These are phyloP conservation scores for Muscidifurax raptorellus DNA, from an alignment of 1,140 invertebrate genomes.

Conservation along the genomic window DNA sequence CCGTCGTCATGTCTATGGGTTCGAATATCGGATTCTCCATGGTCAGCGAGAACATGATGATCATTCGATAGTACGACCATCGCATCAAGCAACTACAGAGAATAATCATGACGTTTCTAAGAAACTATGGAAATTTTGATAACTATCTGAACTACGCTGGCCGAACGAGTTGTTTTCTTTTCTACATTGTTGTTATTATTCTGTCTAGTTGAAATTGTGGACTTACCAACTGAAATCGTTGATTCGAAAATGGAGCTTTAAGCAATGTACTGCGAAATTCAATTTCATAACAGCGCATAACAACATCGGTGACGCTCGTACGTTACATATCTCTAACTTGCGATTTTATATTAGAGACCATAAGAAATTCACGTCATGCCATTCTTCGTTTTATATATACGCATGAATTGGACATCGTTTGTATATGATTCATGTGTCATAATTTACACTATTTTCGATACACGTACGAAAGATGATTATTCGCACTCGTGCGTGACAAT, in stretches of 20 bases:
- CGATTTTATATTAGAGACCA: too few relatives aligned
- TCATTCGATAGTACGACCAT: slow-evolving; percentile 48
- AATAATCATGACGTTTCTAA: not conserved
- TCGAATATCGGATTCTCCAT: slow-evolving; percentile 54
- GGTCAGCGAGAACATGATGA: slow-evolving; percentile 56
- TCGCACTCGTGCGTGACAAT: too few relatives aligned
- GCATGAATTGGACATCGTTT: not conserved
- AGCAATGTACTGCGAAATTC: too few relatives aligned
- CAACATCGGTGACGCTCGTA: too few relatives aligned
- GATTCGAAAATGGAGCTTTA: not conserved
- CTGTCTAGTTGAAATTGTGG: not conserved
- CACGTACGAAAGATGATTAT: too few relatives aligned
- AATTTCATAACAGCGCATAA: too few relatives aligned
- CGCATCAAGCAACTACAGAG: too few relatives aligned
- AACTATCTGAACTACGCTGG: not conserved
- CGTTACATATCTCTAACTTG: too few relatives aligned
- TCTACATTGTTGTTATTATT: not conserved
- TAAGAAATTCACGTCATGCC: not conserved
- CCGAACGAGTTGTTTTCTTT: not conserved
- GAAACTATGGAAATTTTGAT: not conserved
- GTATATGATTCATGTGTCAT: not conserved
- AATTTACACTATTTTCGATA: not conserved
- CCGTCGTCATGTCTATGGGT: slow-evolving; percentile 49
- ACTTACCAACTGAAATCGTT: not conserved
- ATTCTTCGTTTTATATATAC: not conserved